Evolutionary conservation across 2,113 vertebrate genomes (phyloP).

Genomic region (Shinisaurus crocodilurus): DNA sequence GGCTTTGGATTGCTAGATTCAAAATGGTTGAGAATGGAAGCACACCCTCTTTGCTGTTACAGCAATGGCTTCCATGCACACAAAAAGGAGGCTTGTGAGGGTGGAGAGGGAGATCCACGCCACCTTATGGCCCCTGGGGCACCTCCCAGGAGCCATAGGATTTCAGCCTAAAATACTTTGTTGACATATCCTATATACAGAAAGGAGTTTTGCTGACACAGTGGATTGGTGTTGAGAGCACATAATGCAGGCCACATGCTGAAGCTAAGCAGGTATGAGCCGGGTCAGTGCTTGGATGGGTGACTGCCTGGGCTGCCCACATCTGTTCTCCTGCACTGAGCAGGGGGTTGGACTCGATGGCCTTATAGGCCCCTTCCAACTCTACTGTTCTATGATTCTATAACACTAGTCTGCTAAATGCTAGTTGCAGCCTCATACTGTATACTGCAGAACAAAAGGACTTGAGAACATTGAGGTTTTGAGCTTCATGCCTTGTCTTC

Average conservation of each 20-base stretch:
- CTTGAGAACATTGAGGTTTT: not conserved
- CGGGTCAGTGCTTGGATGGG: too few species aligned
- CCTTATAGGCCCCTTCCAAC: too few species aligned
- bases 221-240: too few species aligned
- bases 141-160: not conserved
- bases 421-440: not conserved
- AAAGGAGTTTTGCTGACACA: not conserved
- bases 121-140: not conserved
- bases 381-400: too few species aligned
- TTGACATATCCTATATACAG: not conserved
- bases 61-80: not conserved
- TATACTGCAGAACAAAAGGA: not conserved
- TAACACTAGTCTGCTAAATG: not conserved
- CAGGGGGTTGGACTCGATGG: too few species aligned
- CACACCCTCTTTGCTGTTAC: not conserved
- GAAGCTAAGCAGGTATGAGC: too few species aligned
- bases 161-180: not conserved
- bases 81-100: not conserved
- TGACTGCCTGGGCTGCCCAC: too few species aligned
- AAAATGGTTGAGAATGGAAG: not conserved
- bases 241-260: too few species aligned
- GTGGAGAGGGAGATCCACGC: not conserved
- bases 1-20: not conserved
- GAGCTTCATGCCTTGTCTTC: rapidly evolving
- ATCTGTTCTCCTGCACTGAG: too few species aligned